These are phyloP conservation scores for Calliphora vicina DNA, from an alignment of 1,140 invertebrate genomes.

Conservation along the genomic window DNA sequence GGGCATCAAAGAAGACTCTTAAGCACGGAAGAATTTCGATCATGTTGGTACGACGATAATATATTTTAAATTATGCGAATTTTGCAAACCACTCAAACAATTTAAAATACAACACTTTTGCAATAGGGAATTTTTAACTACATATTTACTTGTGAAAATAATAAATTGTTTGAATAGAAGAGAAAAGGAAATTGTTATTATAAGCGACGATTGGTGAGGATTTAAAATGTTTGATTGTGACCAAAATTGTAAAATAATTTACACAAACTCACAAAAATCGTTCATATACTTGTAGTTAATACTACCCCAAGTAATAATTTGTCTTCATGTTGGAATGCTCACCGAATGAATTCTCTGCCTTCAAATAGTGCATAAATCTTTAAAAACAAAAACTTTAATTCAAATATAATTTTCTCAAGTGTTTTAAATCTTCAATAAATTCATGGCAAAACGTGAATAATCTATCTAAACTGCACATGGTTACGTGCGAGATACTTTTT, in stretches of 20 bases:
- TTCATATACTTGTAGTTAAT: no score
- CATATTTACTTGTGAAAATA: no score
- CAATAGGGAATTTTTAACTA: no score
- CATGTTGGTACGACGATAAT: no score
- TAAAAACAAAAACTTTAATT: not conserved
- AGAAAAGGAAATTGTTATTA: not conserved
- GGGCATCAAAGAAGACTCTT: no score
- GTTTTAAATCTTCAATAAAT: not conserved
- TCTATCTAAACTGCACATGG: not conserved
- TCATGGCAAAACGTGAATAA: not conserved
- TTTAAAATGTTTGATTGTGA: slow-evolving; percentile 14
- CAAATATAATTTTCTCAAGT: not conserved
- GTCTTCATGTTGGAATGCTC: slow-evolving; percentile 9
- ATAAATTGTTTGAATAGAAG: no score
- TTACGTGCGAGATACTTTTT: not conserved
- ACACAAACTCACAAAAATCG: not conserved
- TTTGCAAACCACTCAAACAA: not conserved
- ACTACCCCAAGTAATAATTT: slow-evolving; percentile 11
- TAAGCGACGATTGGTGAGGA: slow-evolving; percentile 7
- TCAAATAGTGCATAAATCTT: not conserved
- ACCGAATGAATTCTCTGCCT: no score
- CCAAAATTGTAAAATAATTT: not conserved
- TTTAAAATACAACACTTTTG: no score
- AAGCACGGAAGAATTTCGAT: no score
- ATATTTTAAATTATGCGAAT: no score